Evolutionary conservation across 2,888 invertebrate species (phyloP).

Genomic region (Nycteola revayana): DNA sequence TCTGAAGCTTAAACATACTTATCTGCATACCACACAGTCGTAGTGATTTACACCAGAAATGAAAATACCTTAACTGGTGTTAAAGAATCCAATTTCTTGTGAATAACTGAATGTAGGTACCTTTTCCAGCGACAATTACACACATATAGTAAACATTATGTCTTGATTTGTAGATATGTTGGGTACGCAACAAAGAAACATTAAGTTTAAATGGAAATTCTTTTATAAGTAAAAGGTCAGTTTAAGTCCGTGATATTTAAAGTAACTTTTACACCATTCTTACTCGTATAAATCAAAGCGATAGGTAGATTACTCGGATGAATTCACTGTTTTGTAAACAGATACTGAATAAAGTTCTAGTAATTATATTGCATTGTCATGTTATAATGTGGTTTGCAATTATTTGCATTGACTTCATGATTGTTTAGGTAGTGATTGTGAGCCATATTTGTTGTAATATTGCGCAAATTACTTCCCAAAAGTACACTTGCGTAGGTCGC

Average conservation of each 20-base stretch:
- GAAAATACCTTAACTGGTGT: conserved; percentile 15
- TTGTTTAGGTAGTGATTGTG: background rate
- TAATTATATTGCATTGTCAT: conserved; percentile 5
- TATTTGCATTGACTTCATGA: too few relatives aligned
- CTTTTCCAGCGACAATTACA: conserved; percentile 33
- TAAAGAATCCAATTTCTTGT: conserved; percentile 28
- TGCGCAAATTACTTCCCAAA: background rate
- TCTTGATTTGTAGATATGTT: conserved; percentile 44
- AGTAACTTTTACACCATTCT: conserved; percentile 36
- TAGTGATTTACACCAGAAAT: conserved; percentile 19
- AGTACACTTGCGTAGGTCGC: too few relatives aligned
- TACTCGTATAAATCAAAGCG: conserved; percentile 32
- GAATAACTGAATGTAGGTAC: conserved; percentile 20
- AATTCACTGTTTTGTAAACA: conserved; percentile 16
- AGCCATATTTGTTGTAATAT: background rate
- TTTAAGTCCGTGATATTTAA: conserved; percentile 49
- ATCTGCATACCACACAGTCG: too few relatives aligned
- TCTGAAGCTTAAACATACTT: too few relatives aligned
- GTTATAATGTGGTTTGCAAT: background rate
- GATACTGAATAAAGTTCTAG: conserved; percentile 7
- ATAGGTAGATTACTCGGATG: conserved; percentile 21
- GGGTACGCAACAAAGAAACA: conserved; percentile 40
- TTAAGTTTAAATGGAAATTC: conserved; percentile 47
- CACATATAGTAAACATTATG: conserved; percentile 31
- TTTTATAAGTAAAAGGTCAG: conserved; percentile 47